A percentile compares a stretch with the other conserved stretches of the same genome.
phyloP scores from a whole-genome alignment of 2,888 invertebrate genomes.

The Gortyna flavago region DNA sequence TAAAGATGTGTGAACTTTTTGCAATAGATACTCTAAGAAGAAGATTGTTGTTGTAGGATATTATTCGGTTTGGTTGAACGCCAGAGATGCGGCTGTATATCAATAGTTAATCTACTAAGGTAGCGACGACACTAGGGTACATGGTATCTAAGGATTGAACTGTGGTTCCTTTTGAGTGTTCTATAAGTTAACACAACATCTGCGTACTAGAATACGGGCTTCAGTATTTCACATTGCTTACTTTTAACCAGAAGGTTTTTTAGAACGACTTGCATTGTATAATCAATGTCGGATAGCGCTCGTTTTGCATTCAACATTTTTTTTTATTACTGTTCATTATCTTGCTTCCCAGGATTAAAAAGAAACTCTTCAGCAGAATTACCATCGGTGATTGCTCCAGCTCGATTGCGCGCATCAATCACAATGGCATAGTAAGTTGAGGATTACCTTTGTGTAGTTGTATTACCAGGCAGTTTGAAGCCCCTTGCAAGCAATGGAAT shows the following conservation, averaged over 20 bases:
- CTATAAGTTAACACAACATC: background rate
- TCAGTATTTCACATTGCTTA: background rate
- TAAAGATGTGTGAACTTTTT: background rate
- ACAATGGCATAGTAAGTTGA: constrained; percentile 81
- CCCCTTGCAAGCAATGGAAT: background rate
- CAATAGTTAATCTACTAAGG: background rate
- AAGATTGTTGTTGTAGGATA: background rate
- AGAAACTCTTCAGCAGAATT: constrained; percentile 80
- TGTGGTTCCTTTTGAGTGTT: background rate
- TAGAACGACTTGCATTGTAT: background rate
- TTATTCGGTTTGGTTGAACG: background rate
- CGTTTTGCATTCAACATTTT: background rate
- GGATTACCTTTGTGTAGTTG: background rate
- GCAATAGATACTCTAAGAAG: background rate
- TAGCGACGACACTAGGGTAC: background rate
- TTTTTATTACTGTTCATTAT: background rate
- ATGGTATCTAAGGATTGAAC: background rate
- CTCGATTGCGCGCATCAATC: constrained; percentile 81
- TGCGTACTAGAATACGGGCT: background rate
- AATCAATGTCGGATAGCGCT: background rate
- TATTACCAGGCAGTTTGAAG: background rate
- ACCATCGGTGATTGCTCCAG: constrained; percentile 85
- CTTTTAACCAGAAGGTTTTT: background rate
- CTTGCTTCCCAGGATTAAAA: constrained; percentile 78
- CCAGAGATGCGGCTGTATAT: background rate